Evolutionary conservation across 2,797 vertebrate genomes (phyloP), one percentile per base, ranked within the genome.

Genomic region (Numenius phaeopus): DNA sequence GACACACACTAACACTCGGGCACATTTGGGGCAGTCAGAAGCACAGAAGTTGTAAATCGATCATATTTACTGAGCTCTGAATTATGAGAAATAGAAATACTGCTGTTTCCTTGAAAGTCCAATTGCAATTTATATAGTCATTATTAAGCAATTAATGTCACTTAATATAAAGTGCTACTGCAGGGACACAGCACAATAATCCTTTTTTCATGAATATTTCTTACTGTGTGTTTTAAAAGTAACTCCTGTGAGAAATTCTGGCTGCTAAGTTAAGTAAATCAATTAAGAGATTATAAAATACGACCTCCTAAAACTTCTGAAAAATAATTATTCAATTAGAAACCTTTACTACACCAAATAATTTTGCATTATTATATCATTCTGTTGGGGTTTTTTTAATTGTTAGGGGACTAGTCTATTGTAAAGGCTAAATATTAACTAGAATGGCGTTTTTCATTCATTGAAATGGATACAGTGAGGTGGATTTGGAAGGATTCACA

Each of bases 131-230:
- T 91, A 84, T 75, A 79, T 40, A 76, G 44, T 58, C 82, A 91
- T 97, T 94, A 97, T 96, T 89, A 95, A 83, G 37, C 46, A 96
- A 94, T 97, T 97, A 96, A 84, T 95, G 90, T 93, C 94, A 95
- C 32, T 91, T 95, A 40, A 85, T 84, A 80, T 61, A 62, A 94
- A 92, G 32, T 83, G 49, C 19, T 93, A 73, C 83, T 84, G 40
- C 23, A 57, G 10, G 21, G 26, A 94, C 92, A 90, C 7, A 79
- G 19, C 16, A 69, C 19, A 57, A 90, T 59, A 79, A 49, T 39
- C 9, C 11, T 27, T 88, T 93, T 59, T 96, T 83, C 39, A 70
- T 32, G 6, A 90, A 57, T 42, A 93, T 71, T 94, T 96, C 46
- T 79, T 61, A 58, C 27, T 16, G 37, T 62, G 14, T 58, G 29